A percentile compares a stretch with the other conserved stretches of the same genome.
Conservation (phyloP, 2,888 invertebrate species). For the Netelia fuscicornis region DNA sequence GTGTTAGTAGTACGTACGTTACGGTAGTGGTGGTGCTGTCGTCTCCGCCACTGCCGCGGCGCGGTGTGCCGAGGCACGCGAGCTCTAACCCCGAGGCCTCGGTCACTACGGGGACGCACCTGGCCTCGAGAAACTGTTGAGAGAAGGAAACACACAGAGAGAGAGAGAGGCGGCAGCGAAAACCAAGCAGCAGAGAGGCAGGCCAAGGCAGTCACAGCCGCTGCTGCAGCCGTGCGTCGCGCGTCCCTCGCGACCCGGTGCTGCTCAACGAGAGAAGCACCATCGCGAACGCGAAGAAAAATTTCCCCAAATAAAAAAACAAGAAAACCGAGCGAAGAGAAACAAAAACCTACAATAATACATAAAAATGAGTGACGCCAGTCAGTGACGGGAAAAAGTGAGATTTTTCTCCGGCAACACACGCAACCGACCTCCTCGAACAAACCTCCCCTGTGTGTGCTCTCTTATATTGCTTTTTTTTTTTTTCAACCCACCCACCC, state of each 20-base stretch:
- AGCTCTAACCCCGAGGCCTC: slow-evolving; percentile 61
- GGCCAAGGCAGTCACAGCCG: slow-evolving; percentile 67
- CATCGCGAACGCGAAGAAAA: slow-evolving; percentile 34
- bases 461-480: slow-evolving; percentile 45
- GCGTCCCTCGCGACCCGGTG: slow-evolving; percentile 70
- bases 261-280: slow-evolving; percentile 57
- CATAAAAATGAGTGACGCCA: slow-evolving; percentile 63
- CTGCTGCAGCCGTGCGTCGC: slow-evolving; percentile 75
- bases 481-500: slow-evolving; percentile 41
- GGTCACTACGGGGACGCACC: slow-evolving; percentile 62
- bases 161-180: slow-evolving; percentile 75
- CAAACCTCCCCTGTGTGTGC: slow-evolving; percentile 22
- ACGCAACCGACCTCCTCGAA: slow-evolving; percentile 43
- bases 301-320: neutral
- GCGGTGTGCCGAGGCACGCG: slow-evolving; percentile 58
- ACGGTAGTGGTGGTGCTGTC: slow-evolving; percentile 37
- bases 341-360: neutral
- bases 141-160: slow-evolving; percentile 69
- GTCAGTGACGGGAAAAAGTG: slow-evolving; percentile 42
- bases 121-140: slow-evolving; percentile 67
- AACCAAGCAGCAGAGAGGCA: slow-evolving; percentile 55
- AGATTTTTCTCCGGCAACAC: slow-evolving; percentile 43
- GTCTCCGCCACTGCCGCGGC: slow-evolving; percentile 31
- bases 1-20: slow-evolving; percentile 2
- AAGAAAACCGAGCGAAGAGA: neutral